phyloP scores from a whole-genome alignment of 2,888 invertebrate species.

The Carpatolechia fugitivella region DNA sequence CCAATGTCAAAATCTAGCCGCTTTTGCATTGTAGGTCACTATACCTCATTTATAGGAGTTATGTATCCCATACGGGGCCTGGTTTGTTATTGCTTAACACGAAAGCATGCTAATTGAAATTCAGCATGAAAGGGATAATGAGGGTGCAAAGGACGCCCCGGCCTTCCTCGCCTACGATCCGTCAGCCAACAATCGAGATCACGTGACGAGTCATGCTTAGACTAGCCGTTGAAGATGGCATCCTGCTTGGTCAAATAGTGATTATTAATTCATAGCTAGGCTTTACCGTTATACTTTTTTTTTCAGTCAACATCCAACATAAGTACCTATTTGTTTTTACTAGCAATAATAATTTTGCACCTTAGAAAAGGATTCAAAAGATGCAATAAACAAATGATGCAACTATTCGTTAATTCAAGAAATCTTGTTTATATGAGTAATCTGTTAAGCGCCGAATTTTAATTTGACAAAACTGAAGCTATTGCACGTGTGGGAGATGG shows the following conservation, averaged over 20 bases:
- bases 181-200: slow-evolving; percentile 53
- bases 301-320: too few species aligned
- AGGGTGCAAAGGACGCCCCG: slow-evolving; percentile 46
- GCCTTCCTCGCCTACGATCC: slow-evolving; percentile 43
- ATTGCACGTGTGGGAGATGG: slow-evolving; percentile 66
- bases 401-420: too few species aligned
- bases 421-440: too few species aligned
- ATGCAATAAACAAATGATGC: too few species aligned
- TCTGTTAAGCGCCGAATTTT: slow-evolving; percentile 41
- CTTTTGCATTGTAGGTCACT: background rate
- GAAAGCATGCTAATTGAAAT: slow-evolving; percentile 76
- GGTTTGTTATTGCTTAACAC: slow-evolving; percentile 71
- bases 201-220: slow-evolving; percentile 20
- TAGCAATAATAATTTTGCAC: too few species aligned
- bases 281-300: too few species aligned
- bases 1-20: background rate
- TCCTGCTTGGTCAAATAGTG: too few species aligned
- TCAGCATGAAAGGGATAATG: slow-evolving; percentile 79
- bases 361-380: too few species aligned
- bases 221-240: too few species aligned
- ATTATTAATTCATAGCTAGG: too few species aligned
- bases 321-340: too few species aligned
- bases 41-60: slow-evolving; percentile 24
- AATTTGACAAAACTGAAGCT: slow-evolving; percentile 63
- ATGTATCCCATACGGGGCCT: slow-evolving; percentile 45